These are phyloP conservation scores for Furnarius figulus DNA, from an alignment of 2,113 vertebrate genomes.

Conservation along the genomic window DNA sequence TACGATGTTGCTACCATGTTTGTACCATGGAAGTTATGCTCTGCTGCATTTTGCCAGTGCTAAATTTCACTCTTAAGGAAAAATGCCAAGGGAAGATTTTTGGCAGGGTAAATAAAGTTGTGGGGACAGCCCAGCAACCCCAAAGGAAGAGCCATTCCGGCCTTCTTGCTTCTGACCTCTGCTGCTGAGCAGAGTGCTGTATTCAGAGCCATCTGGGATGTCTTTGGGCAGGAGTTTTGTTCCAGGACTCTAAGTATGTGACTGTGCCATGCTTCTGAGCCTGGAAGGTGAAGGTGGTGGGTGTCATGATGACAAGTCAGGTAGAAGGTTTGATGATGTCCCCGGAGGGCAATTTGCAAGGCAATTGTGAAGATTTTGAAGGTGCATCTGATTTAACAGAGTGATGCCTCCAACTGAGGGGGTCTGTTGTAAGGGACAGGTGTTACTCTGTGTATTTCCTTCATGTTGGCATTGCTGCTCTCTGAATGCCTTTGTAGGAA, in stretches of 20 bases:
- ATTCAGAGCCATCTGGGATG: not conserved
- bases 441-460: not conserved
- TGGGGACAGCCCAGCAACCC: not conserved
- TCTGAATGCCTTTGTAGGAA: not conserved
- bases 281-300: not conserved
- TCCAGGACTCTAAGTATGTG: not conserved
- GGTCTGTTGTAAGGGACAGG: not conserved
- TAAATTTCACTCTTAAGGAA: not conserved
- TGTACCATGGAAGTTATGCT: not conserved
- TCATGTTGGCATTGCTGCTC: not conserved
- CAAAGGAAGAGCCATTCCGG: not conserved
- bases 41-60: not conserved
- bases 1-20: not conserved
- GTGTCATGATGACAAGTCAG: fast-evolving
- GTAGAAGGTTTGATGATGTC: not conserved
- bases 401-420: not conserved
- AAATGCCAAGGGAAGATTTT: not conserved
- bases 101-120: not conserved
- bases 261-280: fast-evolving
- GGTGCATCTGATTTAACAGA: not conserved
- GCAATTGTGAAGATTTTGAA: not conserved
- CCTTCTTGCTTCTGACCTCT: not conserved
- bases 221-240: not conserved
- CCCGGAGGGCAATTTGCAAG: not conserved
- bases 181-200: not conserved